Evolutionary conservation across 2,113 vertebrate genomes (phyloP).

Genomic region (Cranoglanis bouderius): DNA sequence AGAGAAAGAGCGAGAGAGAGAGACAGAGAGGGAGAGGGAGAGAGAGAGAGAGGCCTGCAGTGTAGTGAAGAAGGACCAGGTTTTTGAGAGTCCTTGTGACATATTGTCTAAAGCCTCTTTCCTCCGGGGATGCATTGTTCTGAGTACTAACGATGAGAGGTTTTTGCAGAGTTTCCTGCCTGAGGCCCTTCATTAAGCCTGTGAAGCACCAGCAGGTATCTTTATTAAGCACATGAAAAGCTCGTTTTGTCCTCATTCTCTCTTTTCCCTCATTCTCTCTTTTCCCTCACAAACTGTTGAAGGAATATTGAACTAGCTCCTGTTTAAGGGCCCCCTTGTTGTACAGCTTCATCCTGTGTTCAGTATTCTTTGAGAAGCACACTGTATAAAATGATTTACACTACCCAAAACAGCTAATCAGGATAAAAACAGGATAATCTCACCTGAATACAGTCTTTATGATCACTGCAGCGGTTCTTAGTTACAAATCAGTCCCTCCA

Average conservation of each 20-base stretch:
- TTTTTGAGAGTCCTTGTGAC: conserved; percentile 22
- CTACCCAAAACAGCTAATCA: background rate
- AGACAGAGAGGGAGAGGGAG: background rate
- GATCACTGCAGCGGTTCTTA: background rate
- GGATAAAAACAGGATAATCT: background rate
- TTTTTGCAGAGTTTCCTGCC: conserved; percentile 32
- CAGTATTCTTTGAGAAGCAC: background rate
- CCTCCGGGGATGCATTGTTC: conserved; percentile 48
- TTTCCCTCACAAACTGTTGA: background rate
- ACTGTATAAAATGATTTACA: background rate
- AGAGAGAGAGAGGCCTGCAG: background rate
- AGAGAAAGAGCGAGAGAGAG: background rate
- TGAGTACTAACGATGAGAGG: conserved; percentile 19
- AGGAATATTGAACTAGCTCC: background rate
- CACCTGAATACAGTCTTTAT: background rate
- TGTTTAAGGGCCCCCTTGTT: background rate
- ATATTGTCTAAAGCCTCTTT: conserved; percentile 37
- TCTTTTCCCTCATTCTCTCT: background rate
- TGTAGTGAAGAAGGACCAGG: conserved; percentile 23
- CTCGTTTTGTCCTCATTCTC: background rate
- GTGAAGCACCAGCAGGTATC: background rate
- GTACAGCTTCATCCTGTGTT: background rate
- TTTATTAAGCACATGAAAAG: conserved; percentile 11
- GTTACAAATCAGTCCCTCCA: no score
- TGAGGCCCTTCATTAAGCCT: conserved; percentile 5